Evolutionary conservation across 2,888 invertebrate genomes (phyloP), one percentile per base, ranked within the genome.

Genomic region (Acleris sparsana): DNA sequence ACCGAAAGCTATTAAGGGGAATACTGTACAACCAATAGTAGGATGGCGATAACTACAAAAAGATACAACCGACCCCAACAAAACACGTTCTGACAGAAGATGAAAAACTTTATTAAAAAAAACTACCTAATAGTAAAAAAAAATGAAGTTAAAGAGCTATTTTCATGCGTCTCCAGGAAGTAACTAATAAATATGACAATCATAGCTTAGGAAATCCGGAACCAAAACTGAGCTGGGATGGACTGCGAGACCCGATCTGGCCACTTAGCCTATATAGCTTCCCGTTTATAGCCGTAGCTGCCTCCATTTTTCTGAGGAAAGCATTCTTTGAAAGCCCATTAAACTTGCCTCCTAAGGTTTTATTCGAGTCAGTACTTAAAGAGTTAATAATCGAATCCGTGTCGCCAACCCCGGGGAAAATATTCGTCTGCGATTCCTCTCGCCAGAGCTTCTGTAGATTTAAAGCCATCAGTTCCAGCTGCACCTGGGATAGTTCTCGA

Each of bases 401-500:
- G 60, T 92, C 91, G 1, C 75, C 80, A 39, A 89, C 88, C 48
- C 85, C 55, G 64, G 86, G 87, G 5, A 88, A 78, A 25, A 90
- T 79, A 62, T 90, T 91, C 0, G 89, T 88, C 62, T 89, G 89
- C 0, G 92, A 92, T 71, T 92, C 91, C 65, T 91, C 88, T 16
- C 84, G 86, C 92, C 92, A 94, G 49, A 94, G 80, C 71, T 93
- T 93, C 73, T 93, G 93, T 67, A 94, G 80, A 77, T 95, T 94
- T 46, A 94, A 80, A 5, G 94, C 93, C 94, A 94, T 94, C 69
- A 95, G 80, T 74, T 95, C 94, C 61, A 94, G 83, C 73, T 94
- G 94, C 1, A 94, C 94, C 74, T 94, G 94, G 0, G 94, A 93
- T 46, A 94, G 82, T 75, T 94, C 94, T 46, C 93, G 89, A 73